phyloP scores from a whole-genome alignment of 2,113 vertebrate species.

The Ondatra zibethicus region DNA sequence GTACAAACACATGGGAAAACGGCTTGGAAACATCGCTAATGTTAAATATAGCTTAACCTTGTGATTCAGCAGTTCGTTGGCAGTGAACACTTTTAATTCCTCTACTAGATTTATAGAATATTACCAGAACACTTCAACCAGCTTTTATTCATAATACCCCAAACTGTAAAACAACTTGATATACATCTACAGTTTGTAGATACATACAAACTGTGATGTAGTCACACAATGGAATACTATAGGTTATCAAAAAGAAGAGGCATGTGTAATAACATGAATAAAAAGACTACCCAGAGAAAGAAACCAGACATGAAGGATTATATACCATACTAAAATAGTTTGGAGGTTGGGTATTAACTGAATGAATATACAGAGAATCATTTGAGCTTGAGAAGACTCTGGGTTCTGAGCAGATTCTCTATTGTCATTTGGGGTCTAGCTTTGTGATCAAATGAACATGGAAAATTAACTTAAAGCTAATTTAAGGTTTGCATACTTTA shows the following conservation, averaged over 20 bases:
- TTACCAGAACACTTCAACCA: not conserved
- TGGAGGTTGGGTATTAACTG: not conserved
- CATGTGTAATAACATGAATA: not conserved
- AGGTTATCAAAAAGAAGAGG: not conserved
- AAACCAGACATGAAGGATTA: not conserved
- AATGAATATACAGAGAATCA: not conserved
- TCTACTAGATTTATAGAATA: too few species aligned
- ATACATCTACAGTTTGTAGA: not conserved
- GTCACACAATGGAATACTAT: not conserved
- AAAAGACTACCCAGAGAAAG: too few species aligned
- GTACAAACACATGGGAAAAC: not conserved
- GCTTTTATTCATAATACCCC: not conserved
- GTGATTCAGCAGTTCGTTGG: not conserved
- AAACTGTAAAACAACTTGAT: not conserved
- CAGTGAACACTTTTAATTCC: not conserved
- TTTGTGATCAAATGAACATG: not conserved
- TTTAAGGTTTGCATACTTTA: not conserved
- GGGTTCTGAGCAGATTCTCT: not conserved
- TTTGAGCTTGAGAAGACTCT: not conserved
- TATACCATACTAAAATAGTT: not conserved
- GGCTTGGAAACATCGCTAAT: not conserved
- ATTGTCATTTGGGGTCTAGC: not conserved
- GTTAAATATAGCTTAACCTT: not conserved
- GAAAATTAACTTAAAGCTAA: not conserved
- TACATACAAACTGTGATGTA: not conserved